These are phyloP conservation scores for Vandiemenella viatica DNA, from an alignment of 2,888 invertebrate species.

Conservation along the genomic window DNA sequence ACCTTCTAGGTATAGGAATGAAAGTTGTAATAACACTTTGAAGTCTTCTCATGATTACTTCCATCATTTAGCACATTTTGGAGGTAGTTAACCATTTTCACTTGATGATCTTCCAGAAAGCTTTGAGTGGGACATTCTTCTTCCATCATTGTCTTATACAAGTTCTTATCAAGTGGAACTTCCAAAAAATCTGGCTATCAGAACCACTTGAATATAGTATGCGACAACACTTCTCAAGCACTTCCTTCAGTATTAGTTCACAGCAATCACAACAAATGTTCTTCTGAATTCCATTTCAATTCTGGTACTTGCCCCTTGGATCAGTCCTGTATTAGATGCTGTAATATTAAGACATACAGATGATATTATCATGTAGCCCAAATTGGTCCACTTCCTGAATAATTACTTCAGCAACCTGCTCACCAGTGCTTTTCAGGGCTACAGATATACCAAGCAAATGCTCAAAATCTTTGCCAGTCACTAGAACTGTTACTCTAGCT, in stretches of 20 bases:
- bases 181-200: slow-evolving; percentile 5
- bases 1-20: too few species aligned
- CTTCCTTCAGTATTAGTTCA: slow-evolving; percentile 7
- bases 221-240: slow-evolving; percentile 7
- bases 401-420: not conserved
- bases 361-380: not conserved
- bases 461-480: not conserved
- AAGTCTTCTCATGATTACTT: too few species aligned
- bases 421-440: not conserved
- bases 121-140: too few species aligned
- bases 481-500: not conserved
- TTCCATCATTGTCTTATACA: too few species aligned
- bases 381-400: not conserved
- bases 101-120: too few species aligned
- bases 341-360: not conserved
- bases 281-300: slow-evolving; percentile 3
- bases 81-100: too few species aligned
- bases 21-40: too few species aligned
- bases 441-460: not conserved
- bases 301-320: not conserved
- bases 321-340: not conserved
- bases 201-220: slow-evolving; percentile 8
- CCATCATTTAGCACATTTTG: too few species aligned
- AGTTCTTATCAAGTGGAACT: too few species aligned
- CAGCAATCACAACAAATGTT: slow-evolving; percentile 7